Evolutionary conservation across 2,797 vertebrate species (phyloP), one percentile per base, ranked within the genome.

Genomic region (Coranthus polyacanthus): DNA sequence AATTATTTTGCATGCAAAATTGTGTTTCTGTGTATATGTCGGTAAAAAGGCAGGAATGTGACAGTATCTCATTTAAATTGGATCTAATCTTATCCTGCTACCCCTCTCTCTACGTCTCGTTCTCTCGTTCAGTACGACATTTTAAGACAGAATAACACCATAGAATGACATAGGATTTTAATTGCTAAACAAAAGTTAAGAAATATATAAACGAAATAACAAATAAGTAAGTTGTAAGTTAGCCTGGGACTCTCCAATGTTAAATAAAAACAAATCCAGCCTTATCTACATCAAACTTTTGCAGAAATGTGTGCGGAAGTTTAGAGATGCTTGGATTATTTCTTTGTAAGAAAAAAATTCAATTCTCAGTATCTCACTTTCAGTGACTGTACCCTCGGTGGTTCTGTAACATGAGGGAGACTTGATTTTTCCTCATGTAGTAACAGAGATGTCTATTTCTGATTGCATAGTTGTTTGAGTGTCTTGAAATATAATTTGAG

Each of bases 391-490:
- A 15, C 55, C 61, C 59, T 72, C 32, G 7, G 16, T 24, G 46
- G 58, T 59, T 67, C 34, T 26, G 73, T 61, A 71, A 72, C 50
- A 32, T 3, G 20, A 57, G 50, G 65, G 70, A 68, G 73, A 59
- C 60, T 79, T 68, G 67, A 68, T 72, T 62, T 69, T 72, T 60
- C n/a, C 45, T 70, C 68, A 39, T 70, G 72, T 75, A 65, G 66
- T 60, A 62, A 58, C 60, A 52, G 58, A 70, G 77, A 58, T 46
- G 65, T 65, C 44, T 79, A 29, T 63, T 73, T 72, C 58, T 80
- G 75, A 85, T 86, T 88, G 79, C 71, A 45, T 50, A 43, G 68
- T n/a, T 68, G 64, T 78, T 79, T 69, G 75, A 80, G 74, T 74
- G 79, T 72, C 78, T 81, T 53, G 58, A 24, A 62, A 62, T n/a